Evolutionary conservation across 2,113 vertebrate species (phyloP).

Genomic region (Sarotherodon lohbergeri): DNA sequence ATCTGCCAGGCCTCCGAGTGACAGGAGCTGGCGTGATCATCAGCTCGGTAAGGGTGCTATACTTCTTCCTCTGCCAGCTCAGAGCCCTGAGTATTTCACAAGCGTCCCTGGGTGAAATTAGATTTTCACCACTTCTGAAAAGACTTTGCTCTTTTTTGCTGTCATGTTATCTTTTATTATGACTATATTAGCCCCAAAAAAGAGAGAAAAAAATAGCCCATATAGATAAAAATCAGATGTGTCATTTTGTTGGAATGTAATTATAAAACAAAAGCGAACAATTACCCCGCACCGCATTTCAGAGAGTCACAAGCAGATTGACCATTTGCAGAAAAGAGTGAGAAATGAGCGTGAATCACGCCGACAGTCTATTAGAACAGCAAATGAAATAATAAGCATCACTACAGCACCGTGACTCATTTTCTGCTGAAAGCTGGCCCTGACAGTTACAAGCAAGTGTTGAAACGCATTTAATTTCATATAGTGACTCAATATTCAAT

Average conservation of each 20-base stretch:
- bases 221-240: conserved; percentile 13
- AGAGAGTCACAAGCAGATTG: conserved; percentile 31
- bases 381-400: conserved; percentile 44
- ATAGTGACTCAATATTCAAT: conserved; percentile 13
- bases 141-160: conserved; percentile 14
- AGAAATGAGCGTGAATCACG: conserved; percentile 32
- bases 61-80: conserved; percentile 43
- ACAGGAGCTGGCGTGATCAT: conserved; percentile 42
- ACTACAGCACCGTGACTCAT: background rate
- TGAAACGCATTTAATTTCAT: conserved; percentile 1
- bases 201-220: background rate
- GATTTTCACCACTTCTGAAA: conserved; percentile 53
- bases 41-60: conserved; percentile 37
- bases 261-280: conserved; percentile 34
- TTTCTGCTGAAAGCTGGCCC: conserved; percentile 15
- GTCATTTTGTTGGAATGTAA: conserved; percentile 26
- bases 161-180: background rate
- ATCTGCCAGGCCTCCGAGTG: conserved; percentile 48
- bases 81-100: conserved; percentile 33
- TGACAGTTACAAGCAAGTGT: conserved; percentile 1
- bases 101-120: conserved; percentile 41
- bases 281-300: conserved; percentile 1
- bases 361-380: conserved; percentile 18
- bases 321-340: conserved; percentile 26
- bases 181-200: background rate